These are phyloP conservation scores for Gymnogyps californianus DNA, from an alignment of 2,113 vertebrate genomes.

Conservation along the genomic window DNA sequence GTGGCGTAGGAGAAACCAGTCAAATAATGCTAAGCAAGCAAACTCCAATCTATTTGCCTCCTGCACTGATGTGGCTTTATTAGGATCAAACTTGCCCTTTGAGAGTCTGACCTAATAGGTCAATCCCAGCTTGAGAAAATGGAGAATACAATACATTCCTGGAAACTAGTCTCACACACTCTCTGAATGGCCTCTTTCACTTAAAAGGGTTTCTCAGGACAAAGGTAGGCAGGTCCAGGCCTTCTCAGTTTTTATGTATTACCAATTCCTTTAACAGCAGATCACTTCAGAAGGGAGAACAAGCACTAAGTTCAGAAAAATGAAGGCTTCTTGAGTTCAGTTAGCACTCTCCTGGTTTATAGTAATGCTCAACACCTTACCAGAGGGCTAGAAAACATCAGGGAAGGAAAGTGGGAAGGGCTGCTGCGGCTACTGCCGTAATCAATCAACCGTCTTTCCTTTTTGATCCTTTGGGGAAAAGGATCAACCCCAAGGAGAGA, in stretches of 20 bases:
- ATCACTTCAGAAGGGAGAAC: not conserved
- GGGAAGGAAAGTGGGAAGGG: not conserved
- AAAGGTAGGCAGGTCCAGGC: not conserved
- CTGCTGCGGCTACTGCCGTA: not conserved
- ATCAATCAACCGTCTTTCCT: not conserved
- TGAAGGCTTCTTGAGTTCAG: not conserved
- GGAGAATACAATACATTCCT: not conserved
- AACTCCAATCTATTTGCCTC: not conserved
- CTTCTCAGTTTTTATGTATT: not conserved
- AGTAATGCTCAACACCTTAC: not conserved
- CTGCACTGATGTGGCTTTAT: not conserved
- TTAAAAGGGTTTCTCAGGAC: not conserved
- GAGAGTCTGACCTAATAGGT: not conserved
- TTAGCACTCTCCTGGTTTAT: not conserved
- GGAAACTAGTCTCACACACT: not conserved
- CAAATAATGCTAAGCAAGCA: not conserved
- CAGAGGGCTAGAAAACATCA: not conserved
- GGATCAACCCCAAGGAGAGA: not conserved
- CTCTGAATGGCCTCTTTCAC: not conserved
- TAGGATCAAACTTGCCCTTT: not conserved
- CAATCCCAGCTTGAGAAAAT: not conserved
- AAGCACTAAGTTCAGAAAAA: not conserved
- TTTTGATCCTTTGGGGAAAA: not conserved
- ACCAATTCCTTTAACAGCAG: not conserved
- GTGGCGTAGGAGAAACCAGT: not conserved